Conservation (phyloP, 92 coral and sea anemone species). For the Anthopleura xanthogrammica region DNA sequence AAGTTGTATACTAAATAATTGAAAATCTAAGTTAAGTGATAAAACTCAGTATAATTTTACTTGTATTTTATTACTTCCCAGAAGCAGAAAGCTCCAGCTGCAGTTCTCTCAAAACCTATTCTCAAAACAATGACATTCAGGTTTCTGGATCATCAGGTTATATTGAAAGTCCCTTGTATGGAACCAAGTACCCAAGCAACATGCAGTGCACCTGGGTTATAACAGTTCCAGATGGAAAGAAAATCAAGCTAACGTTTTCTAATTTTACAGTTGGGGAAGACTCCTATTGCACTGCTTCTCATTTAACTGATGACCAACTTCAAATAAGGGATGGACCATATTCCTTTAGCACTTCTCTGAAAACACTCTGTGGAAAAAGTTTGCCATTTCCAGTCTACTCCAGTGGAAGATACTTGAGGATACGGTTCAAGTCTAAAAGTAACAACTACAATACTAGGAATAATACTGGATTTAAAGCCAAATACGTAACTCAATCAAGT, state of each 20-base stretch:
- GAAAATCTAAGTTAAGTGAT: background rate
- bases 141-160: too few relatives aligned
- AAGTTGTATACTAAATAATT: background rate
- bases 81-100: too few relatives aligned
- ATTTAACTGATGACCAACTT: background rate
- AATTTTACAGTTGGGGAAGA: background rate
- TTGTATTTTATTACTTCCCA: too few relatives aligned
- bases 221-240: too few relatives aligned
- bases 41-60: background rate
- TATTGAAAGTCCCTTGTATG: too few relatives aligned
- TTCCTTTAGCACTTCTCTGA: background rate
- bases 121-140: too few relatives aligned
- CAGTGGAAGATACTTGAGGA: conserved; percentile 33
- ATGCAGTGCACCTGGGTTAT: too few relatives aligned
- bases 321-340: background rate
- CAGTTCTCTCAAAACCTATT: too few relatives aligned
- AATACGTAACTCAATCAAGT: background rate
- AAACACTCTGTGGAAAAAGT: conserved; percentile 6
- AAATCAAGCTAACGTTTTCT: background rate
- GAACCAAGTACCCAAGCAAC: too few relatives aligned
- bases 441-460: background rate
- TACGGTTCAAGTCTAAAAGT: conserved; percentile 21
- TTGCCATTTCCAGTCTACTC: conserved; percentile 13
- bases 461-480: background rate
- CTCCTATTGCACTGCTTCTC: background rate